Conservation (phyloP, 64 coral and sea anemone genomes). For the Porites australiensis region DNA sequence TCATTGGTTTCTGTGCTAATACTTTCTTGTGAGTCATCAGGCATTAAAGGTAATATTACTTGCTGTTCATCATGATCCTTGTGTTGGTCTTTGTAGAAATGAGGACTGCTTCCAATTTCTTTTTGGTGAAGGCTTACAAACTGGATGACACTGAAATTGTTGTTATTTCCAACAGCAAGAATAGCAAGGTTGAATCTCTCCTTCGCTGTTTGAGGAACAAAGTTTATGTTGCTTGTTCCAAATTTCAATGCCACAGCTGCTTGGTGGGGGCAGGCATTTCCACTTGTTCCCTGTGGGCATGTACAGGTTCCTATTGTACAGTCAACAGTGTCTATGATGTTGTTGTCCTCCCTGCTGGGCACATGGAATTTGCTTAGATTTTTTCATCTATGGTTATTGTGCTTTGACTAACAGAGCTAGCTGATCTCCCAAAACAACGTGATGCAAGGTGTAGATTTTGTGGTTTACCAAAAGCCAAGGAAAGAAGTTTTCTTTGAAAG, state of each 20-base stretch:
- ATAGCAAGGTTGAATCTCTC: constrained; percentile 21
- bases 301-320: constrained; percentile 45
- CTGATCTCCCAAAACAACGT: constrained; percentile 51
- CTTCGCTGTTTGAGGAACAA: constrained; percentile 32
- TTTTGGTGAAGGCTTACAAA: constrained; percentile 26
- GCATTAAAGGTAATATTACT: neutral
- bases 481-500: constrained; percentile 37
- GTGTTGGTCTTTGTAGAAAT: neutral
- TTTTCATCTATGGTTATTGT: constrained; percentile 39
- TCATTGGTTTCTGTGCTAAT: neutral
- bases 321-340: constrained; percentile 49
- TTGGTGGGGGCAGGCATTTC: constrained; percentile 69
- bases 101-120: constrained; percentile 10
- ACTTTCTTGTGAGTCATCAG: neutral
- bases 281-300: constrained; percentile 61
- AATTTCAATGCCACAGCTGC: constrained; percentile 71
- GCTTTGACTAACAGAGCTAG: constrained; percentile 27
- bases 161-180: constrained; percentile 11
- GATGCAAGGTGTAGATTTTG: constrained; percentile 47
- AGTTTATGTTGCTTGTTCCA: constrained; percentile 34
- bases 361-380: constrained; percentile 53
- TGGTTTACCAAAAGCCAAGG: constrained; percentile 52
- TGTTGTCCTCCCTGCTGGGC: constrained; percentile 28
- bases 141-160: neutral
- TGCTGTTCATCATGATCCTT: neutral